Evolutionary conservation across 2,888 invertebrate species (phyloP).

Genomic region (Teleogryllus oceanicus): DNA sequence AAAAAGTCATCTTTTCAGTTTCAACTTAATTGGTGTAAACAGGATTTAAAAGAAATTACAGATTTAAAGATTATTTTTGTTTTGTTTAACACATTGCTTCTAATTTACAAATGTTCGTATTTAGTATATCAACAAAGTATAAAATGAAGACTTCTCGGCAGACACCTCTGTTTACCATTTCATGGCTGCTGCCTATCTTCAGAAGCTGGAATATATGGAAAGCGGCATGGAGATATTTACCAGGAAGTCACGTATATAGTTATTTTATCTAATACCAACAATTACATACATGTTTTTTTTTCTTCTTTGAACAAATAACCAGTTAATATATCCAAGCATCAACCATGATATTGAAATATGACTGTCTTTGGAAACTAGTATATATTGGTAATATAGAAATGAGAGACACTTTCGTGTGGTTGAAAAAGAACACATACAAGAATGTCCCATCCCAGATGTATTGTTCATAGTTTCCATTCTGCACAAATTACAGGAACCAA

Average conservation of each 20-base stretch:
- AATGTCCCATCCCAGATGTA: slow-evolving; percentile 4
- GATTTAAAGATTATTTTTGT: too few relatives aligned
- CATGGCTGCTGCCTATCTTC: neutral
- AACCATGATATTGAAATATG: neutral
- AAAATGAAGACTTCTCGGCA: slow-evolving; percentile 26
- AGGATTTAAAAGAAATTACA: too few relatives aligned
- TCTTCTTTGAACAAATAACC: slow-evolving; percentile 11
- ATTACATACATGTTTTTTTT: slow-evolving; percentile 24
- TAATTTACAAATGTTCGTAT: too few relatives aligned
- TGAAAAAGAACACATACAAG: neutral
- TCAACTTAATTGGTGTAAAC: too few relatives aligned
- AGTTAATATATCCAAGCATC: slow-evolving; percentile 12
- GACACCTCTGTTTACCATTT: slow-evolving; percentile 4
- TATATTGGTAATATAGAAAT: neutral
- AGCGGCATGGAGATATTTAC: slow-evolving; percentile 22
- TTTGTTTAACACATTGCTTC: too few relatives aligned
- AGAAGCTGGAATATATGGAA: neutral
- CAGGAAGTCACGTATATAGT: slow-evolving; percentile 22
- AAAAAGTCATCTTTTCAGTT: too few relatives aligned
- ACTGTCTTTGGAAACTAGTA: neutral
- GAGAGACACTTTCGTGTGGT: neutral
- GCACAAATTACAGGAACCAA: neutral
- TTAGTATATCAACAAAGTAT: too few relatives aligned
- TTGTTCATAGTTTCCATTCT: neutral
- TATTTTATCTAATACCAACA: slow-evolving; percentile 26